Evolutionary conservation across 1,140 invertebrate genomes (phyloP).

Genomic region (Drosophila oshimai): DNA sequence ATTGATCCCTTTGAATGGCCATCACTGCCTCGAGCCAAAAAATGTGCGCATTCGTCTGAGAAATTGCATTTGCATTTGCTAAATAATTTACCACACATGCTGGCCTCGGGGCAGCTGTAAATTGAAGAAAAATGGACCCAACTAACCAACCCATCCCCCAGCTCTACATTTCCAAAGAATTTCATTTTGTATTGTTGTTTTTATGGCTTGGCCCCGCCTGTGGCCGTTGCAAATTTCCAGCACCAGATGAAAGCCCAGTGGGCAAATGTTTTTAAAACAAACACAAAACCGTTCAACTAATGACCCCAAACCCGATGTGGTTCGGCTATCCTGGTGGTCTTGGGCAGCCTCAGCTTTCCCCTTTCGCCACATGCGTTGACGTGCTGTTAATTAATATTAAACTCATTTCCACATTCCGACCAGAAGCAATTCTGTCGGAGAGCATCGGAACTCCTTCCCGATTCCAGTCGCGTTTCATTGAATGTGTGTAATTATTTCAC

Average conservation of each 20-base stretch:
- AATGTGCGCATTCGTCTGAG: not conserved
- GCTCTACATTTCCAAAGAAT: slow-evolving; percentile 22
- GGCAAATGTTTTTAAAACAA: slow-evolving; percentile 42
- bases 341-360: too few relatives aligned
- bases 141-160: not conserved
- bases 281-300: slow-evolving; percentile 21
- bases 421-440: slow-evolving; percentile 36
- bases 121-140: slow-evolving; percentile 63
- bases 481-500: slow-evolving; percentile 76
- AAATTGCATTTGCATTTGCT: slow-evolving; percentile 63
- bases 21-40: not conserved
- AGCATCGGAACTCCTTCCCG: slow-evolving; percentile 6
- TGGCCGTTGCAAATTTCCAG: too few relatives aligned
- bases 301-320: not conserved
- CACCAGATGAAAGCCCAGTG: not conserved
- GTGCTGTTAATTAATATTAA: slow-evolving; percentile 74
- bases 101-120: slow-evolving; percentile 42
- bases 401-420: slow-evolving; percentile 62
- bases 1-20: not conserved
- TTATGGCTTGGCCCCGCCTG: slow-evolving; percentile 15
- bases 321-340: not conserved
- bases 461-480: slow-evolving; percentile 68
- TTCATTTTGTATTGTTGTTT: slow-evolving; percentile 62
- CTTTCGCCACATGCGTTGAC: slow-evolving; percentile 41
- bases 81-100: slow-evolving; percentile 62